These are phyloP conservation scores for Dasyprocta punctata DNA, from an alignment of 2,113 vertebrate species.

Conservation along the genomic window DNA sequence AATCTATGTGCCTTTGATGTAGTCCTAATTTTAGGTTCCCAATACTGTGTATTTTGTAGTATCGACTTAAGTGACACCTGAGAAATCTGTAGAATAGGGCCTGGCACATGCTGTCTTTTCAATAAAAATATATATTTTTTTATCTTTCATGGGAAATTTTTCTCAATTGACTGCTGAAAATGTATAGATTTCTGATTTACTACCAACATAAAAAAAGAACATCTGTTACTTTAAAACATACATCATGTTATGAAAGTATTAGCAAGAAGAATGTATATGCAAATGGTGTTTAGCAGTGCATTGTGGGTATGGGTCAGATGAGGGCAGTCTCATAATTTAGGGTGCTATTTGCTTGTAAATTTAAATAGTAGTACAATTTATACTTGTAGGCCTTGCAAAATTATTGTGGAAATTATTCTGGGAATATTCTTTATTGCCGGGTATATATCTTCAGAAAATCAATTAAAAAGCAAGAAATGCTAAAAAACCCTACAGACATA, in stretches of 20 bases:
- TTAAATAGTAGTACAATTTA: background rate
- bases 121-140: background rate
- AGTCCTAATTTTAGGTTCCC: background rate
- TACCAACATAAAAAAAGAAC: background rate
- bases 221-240: constrained; percentile 40
- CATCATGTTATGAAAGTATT: background rate
- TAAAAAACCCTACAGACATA: background rate
- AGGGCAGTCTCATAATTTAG: background rate
- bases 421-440: background rate
- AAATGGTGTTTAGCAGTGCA: background rate
- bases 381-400: background rate
- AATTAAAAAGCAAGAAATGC: background rate
- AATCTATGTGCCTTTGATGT: background rate
- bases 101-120: background rate
- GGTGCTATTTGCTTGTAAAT: background rate
- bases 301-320: background rate
- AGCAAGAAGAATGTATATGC: background rate
- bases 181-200: background rate
- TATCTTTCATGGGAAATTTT: background rate
- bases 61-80: background rate
- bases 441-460: background rate
- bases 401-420: background rate
- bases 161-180: background rate
- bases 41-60: background rate
- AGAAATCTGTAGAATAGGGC: background rate